Conservation (phyloP, 2,888 invertebrate species). For the Caenorhabditis japonica region DNA sequence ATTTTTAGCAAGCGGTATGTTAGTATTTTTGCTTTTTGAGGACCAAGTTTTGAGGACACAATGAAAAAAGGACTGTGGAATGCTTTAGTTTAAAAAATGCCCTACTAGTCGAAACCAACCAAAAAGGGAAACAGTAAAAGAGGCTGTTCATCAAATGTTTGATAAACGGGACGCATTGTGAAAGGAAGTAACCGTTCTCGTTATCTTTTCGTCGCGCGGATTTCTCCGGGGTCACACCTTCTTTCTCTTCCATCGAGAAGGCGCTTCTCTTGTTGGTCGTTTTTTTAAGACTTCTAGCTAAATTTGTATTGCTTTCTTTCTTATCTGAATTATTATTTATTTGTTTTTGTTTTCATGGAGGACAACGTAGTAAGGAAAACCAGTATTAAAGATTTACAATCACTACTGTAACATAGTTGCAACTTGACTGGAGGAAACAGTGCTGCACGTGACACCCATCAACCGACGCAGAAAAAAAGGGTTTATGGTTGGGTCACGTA, state of each 20-base stretch:
- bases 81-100: slow-evolving; percentile 19
- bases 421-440: too few species aligned
- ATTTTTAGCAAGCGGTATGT: too few species aligned
- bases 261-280: too few species aligned
- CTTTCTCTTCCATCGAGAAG: background rate
- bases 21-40: too few species aligned
- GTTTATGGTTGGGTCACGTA: too few species aligned
- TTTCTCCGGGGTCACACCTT: slow-evolving; percentile 25
- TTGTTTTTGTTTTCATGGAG: slow-evolving; percentile 3
- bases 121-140: slow-evolving; percentile 3
- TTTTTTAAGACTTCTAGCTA: background rate
- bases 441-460: too few species aligned
- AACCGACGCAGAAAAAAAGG: too few species aligned
- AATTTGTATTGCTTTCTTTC: background rate
- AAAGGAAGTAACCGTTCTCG: slow-evolving; percentile 25
- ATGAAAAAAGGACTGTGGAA: slow-evolving; percentile 3
- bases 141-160: slow-evolving; percentile 25
- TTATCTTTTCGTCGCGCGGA: background rate
- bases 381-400: too few species aligned
- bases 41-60: too few species aligned
- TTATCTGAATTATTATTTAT: background rate
- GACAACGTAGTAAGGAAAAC: too few species aligned
- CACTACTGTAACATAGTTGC: too few species aligned
- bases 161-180: slow-evolving; percentile 7
- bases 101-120: slow-evolving; percentile 8